Evolutionary conservation across 2,888 invertebrate species (phyloP).

Genomic region (Agrilus biguttatus): DNA sequence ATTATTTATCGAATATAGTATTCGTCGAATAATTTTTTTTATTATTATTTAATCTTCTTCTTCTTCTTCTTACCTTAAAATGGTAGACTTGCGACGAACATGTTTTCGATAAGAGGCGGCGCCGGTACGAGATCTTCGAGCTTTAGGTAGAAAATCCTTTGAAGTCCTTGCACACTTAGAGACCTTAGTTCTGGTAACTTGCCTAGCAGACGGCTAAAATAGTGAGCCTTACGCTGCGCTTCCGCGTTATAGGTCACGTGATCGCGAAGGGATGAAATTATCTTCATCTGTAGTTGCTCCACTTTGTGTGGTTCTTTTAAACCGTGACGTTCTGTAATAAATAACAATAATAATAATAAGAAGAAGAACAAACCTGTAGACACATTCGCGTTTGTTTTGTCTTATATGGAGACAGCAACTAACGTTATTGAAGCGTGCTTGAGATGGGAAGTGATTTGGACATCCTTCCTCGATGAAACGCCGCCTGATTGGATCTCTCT

Average conservation of each 20-base stretch:
- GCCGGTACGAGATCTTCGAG: conserved; percentile 84
- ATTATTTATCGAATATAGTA: conserved; percentile 29
- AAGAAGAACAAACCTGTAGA: neutral
- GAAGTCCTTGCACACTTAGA: conserved; percentile 83
- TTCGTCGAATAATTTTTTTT: conserved; percentile 6
- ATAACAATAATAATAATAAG: no score
- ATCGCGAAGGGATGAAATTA: conserved; percentile 87
- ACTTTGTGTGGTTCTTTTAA: conserved; percentile 82
- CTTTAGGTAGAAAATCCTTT: conserved; percentile 88
- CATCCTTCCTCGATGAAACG: no score
- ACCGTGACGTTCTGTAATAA: conserved; percentile 73
- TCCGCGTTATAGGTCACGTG: conserved; percentile 89
- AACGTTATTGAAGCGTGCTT: no score
- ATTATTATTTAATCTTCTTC: conserved; percentile 1
- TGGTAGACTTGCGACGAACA: conserved; percentile 90
- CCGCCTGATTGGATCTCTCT: no score
- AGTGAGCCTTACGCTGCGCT: conserved; percentile 80
- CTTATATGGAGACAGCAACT: no score
- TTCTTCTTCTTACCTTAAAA: conserved; percentile 43
- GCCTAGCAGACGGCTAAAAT: conserved; percentile 83
- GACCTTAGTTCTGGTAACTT: conserved; percentile 87
- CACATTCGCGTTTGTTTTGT: neutral
- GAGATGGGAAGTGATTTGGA: no score
- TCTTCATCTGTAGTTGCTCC: conserved; percentile 92
- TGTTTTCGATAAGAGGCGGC: conserved; percentile 85